Evolutionary conservation across 2,113 vertebrate genomes (phyloP), one percentile per base, ranked within the genome.

Genomic region (Hydropotes inermis): DNA sequence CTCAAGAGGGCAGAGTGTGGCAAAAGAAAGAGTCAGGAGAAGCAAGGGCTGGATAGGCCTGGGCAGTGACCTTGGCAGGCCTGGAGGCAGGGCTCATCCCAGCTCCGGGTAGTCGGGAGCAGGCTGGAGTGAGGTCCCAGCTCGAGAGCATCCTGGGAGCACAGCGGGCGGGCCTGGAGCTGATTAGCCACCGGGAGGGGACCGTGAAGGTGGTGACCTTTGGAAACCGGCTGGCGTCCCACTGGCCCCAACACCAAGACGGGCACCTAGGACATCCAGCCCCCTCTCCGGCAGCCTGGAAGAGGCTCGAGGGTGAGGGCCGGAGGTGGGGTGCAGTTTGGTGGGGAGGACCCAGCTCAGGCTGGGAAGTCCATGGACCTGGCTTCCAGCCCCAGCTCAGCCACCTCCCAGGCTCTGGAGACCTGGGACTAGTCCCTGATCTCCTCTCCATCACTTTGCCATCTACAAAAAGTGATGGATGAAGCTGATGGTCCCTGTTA

Each of bases 1-100:
- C 96, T 27, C 96, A 4, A 89, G 97, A 28, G 91, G 96, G 95
- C 96, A 94, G 89, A 16, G 28, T 57, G 5, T 9, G 0, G 23
- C 2, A 0, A 39, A 67, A 25, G 50, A 36, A 1, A 55, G 19
- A 50, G 6, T 21, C 2, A 1, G 12, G 33, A 83, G 50, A 33
- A 30, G 45, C 7, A 1, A 10, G 74, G 7, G 36, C 21, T 4
- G 9, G 58, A 7, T 6, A 23, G 19, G 19, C 21, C 25, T 5
- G 11, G 88, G 30, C n/a, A 0, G 7, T 47, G 64, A 61, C 76
- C 36, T 0, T 55, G 33, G 61, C 50, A 28, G 74, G 87, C 21
- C 21, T 0, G 0, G 87, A 87, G 70, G 39, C n/a, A 33, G 36
- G 45, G 36, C 45, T 89, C 55, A 15, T 30, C 14, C 76, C 33